Evolutionary conservation across 2,888 invertebrate species (phyloP), one percentile per base, ranked within the genome.

Genomic region (Amphipyra tragopoginis): DNA sequence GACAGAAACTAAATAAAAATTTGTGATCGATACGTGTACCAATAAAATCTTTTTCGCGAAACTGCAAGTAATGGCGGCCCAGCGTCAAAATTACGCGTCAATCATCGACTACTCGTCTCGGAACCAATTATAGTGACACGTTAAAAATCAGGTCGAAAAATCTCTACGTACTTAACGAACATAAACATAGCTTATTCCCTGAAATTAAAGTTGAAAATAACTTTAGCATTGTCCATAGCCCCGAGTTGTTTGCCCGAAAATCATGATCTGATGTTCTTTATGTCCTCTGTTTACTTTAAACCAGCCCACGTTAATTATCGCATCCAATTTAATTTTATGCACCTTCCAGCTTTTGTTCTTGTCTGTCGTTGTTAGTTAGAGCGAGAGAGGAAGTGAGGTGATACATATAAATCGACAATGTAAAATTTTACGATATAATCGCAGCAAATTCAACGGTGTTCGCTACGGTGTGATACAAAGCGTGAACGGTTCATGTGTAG

Each of bases 351-450:
- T 65, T 72, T 67, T 72, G 78, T 85, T 86, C 72, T 77, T 75
- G 57, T 86, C 80, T 67, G 45, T 40, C 38, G 10, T 1, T 42
- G 42, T 48, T 15, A 9, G 43, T 77, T 65, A n/a, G 79, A 89
- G 76, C 42, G 85, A 78, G 89, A 87, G 38, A 51, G 62, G 13
- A 51, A 59, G 75, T 56, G 63, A 79, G 73, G 88, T 85, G 89
- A 86, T 88, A 87, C 83, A 87, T 80, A 86, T 87, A 87, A 89
- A 89, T 84, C 81, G 84, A 85, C 85, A 86, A 79, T 88, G 87
- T 91, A 86, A 93, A 91, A 85, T 90, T 93, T 92, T 87, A 93
- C 89, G 93, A 92, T 79, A 70, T 84, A 86, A 87, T 81, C 74
- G 77, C 60, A 10, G 61, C 56, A 53, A 60, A 66, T 68, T 81